Conservation (phyloP, 2,797 vertebrate species). For the Fratercula arctica region DNA sequence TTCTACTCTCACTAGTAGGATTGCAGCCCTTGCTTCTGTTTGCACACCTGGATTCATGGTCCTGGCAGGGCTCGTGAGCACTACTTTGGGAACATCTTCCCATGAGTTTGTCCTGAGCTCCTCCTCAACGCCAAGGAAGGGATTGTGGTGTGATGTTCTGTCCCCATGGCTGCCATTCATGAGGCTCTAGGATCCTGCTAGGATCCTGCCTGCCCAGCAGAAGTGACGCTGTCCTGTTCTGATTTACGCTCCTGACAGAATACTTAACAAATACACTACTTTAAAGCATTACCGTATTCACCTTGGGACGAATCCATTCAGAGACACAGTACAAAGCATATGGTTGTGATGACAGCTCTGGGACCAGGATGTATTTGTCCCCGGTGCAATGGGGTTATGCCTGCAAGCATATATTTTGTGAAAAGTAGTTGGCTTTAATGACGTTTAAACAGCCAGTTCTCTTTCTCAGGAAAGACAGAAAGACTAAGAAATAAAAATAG, state of each 20-base stretch:
- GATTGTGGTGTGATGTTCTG: not conserved
- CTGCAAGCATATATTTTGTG: constrained; percentile 8
- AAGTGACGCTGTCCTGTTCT: not conserved
- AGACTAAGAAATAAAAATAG: not conserved
- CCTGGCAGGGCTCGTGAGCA: accelerated
- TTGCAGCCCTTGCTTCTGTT: not conserved
- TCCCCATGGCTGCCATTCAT: not conserved
- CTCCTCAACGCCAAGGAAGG: not conserved
- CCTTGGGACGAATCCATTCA: constrained; percentile 44
- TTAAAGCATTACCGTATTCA: constrained; percentile 64
- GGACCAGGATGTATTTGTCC: constrained; percentile 63
- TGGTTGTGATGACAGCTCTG: constrained; percentile 64
- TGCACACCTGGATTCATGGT: not conserved
- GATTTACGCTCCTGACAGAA: constrained; percentile 72
- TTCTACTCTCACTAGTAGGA: not conserved
- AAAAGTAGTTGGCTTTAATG: constrained; percentile 35
- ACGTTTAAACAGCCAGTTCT: constrained; percentile 7
- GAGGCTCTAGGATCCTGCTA: not conserved
- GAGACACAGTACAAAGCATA: constrained; percentile 53
- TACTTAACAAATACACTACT: constrained; percentile 67
- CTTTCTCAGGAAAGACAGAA: constrained; percentile 8
- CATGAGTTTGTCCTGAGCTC: not conserved
- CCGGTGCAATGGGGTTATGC: constrained; percentile 1
- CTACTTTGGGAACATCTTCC: not conserved
- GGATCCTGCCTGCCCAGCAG: not conserved